Percentiles rank a stretch among this genome's conserved stretches.
Evolutionary conservation across 1,140 invertebrate species (phyloP).

Genomic region (Brevipalpus yothersi): DNA sequence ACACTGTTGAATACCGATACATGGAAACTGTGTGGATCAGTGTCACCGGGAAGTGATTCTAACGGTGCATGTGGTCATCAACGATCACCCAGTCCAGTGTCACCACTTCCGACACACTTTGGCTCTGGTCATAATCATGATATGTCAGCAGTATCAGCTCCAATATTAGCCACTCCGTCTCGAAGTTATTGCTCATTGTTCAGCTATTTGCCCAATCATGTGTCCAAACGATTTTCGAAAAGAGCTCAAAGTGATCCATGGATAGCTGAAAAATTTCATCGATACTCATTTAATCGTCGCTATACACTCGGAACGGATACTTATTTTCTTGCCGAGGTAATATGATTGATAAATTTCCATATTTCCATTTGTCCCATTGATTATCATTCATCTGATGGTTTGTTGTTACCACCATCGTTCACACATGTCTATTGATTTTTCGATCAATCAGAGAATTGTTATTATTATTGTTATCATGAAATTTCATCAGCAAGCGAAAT

Average conservation of each 20-base stretch:
- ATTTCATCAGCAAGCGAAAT: too few relatives aligned
- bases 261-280: neutral
- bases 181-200: neutral
- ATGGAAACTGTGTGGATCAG: neutral
- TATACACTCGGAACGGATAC: neutral
- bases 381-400: too few relatives aligned
- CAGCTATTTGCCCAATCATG: neutral
- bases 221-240: neutral
- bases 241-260: neutral
- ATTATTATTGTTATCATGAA: too few relatives aligned
- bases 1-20: neutral
- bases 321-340: neutral
- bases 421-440: too few relatives aligned
- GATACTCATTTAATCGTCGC: neutral
- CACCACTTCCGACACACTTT: neutral
- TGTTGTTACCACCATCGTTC: too few relatives aligned
- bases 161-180: neutral
- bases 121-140: neutral
- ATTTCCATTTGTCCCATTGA: too few relatives aligned
- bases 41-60: too few relatives aligned
- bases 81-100: neutral
- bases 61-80: too few relatives aligned
- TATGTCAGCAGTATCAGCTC: neutral
- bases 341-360: too few relatives aligned
- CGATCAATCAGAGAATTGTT: too few relatives aligned